phyloP scores from a whole-genome alignment of 2,113 vertebrate species.

The Podarcis cretensis region DNA sequence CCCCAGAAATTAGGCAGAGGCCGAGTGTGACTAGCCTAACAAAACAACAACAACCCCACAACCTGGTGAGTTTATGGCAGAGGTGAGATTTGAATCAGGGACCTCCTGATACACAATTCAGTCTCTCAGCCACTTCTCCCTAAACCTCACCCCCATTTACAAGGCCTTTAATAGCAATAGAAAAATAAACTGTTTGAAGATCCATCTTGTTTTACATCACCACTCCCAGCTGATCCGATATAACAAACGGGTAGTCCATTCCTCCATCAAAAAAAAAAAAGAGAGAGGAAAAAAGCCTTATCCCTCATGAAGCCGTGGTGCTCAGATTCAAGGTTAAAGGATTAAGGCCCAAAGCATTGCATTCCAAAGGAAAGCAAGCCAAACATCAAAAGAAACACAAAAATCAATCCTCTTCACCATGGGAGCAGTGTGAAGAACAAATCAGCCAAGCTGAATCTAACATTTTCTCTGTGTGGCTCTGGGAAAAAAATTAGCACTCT shows the following conservation, averaged over 20 bases:
- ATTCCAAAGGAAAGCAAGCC: slow-evolving; percentile 67
- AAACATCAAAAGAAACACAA: slow-evolving; percentile 73
- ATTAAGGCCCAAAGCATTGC: slow-evolving; percentile 67
- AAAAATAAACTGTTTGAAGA: slow-evolving; percentile 43
- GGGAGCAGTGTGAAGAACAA: slow-evolving; percentile 71
- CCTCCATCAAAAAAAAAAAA: slow-evolving; percentile 20
- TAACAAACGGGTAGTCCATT: slow-evolving; percentile 62
- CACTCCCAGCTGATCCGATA: slow-evolving; percentile 46
- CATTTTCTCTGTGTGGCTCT: slow-evolving; percentile 70
- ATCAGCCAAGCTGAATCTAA: slow-evolving; percentile 69
- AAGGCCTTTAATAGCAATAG: slow-evolving; percentile 44
- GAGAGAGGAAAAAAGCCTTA: slow-evolving; percentile 34
- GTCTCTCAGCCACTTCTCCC: slow-evolving; percentile 12
- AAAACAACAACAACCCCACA: too few relatives aligned
- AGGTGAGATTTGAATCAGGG: not conserved
- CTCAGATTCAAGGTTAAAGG: slow-evolving; percentile 72
- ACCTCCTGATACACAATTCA: not conserved
- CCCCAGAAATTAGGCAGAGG: not conserved
- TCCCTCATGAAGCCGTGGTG: slow-evolving; percentile 54
- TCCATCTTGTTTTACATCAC: slow-evolving; percentile 33
- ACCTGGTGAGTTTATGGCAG: not conserved
- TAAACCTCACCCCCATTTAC: slow-evolving; percentile 51
- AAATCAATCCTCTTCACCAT: slow-evolving; percentile 73
- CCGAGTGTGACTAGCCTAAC: too few relatives aligned
- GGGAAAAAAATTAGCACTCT: slow-evolving; percentile 66